Evolutionary conservation across 2,797 vertebrate species (phyloP).

Genomic region (Carcharodon carcharias): DNA sequence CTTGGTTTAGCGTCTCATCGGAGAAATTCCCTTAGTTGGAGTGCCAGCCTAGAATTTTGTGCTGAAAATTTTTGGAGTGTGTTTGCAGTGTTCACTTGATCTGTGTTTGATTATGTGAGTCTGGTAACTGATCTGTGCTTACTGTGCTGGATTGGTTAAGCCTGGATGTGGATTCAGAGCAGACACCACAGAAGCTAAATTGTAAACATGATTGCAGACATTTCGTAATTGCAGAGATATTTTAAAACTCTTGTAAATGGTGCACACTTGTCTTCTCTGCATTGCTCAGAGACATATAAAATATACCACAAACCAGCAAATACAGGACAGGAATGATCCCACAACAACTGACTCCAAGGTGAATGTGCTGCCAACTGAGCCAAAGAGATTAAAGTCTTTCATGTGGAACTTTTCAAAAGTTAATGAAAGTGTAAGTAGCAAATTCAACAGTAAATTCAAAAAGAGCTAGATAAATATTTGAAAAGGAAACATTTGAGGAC

Average conservation of each 20-base stretch:
- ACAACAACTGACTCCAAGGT: neutral
- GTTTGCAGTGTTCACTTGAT: no score
- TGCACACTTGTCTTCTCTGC: no score
- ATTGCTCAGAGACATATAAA: no score
- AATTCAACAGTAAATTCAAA: neutral
- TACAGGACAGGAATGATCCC: neutral
- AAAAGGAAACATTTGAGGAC: neutral
- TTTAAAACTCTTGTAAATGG: no score
- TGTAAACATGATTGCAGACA: no score
- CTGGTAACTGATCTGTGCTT: no score
- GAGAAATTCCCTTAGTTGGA: neutral
- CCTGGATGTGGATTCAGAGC: no score
- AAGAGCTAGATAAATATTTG: neutral
- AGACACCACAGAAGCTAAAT: no score
- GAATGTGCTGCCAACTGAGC: neutral
- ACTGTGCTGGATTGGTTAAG: no score
- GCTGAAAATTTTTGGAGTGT: neutral
- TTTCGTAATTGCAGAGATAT: no score
- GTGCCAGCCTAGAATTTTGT: neutral
- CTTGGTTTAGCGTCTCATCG: neutral
- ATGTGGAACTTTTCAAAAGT: neutral
- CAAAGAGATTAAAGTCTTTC: neutral
- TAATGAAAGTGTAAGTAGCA: neutral
- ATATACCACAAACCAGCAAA: no score
- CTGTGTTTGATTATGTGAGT: no score